Evolutionary conservation across 2,797 vertebrate species (phyloP).

Genomic region (Rhynchotus rufescens): DNA sequence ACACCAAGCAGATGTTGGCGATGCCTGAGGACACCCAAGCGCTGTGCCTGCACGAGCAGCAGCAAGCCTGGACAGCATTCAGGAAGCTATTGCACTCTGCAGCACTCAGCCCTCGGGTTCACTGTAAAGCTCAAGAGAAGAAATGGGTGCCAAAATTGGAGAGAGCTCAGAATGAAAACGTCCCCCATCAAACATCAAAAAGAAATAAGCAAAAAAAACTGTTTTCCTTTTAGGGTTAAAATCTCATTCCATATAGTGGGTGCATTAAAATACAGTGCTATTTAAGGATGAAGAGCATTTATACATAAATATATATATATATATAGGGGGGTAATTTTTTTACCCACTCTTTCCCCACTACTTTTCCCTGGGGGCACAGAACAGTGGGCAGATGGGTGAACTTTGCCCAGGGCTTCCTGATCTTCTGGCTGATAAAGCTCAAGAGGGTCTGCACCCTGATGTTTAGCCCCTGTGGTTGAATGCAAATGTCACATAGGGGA

Average conservation of each 20-base stretch:
- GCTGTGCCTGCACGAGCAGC: not conserved
- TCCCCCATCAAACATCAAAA: not conserved
- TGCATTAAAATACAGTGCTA: slow-evolving; percentile 62
- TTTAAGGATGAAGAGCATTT: slow-evolving; percentile 37
- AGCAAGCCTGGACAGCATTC: not conserved
- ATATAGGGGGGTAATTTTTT: slow-evolving; percentile 52
- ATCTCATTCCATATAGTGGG: not conserved
- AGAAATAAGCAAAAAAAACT: not conserved
- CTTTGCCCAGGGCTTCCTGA: not conserved
- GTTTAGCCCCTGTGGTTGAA: not conserved
- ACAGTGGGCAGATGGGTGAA: not conserved
- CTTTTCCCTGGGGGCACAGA: not conserved
- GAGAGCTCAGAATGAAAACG: not conserved
- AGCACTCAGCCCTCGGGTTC: not conserved
- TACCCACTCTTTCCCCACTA: not conserved
- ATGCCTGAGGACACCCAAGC: not conserved
- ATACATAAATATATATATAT: not conserved
- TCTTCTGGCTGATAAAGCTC: slow-evolving; percentile 36
- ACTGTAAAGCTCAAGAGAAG: not conserved
- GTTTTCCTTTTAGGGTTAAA: slow-evolving; percentile 60
- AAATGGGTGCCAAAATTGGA: not conserved
- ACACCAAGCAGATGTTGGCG: not conserved
- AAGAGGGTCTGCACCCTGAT: slow-evolving; percentile 26
- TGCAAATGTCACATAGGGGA: not conserved
- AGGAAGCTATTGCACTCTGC: not conserved